These are phyloP conservation scores for Heteromurus nitidus DNA, from an alignment of 2,888 invertebrate genomes.

Conservation along the genomic window DNA sequence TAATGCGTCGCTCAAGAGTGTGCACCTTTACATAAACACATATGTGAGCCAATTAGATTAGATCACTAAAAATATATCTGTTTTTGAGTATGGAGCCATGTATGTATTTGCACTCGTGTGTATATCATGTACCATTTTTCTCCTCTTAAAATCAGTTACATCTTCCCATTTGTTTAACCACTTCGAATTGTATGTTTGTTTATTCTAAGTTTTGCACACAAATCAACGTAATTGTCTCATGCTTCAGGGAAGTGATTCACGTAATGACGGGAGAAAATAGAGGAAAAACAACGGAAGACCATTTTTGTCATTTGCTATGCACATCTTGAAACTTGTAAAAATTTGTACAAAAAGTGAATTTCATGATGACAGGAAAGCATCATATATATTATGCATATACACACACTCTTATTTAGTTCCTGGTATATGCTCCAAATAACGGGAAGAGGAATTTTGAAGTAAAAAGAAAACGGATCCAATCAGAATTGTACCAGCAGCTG, in stretches of 20 bases:
- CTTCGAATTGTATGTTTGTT: not conserved
- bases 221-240: no score
- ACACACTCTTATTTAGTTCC: constrained; percentile 23
- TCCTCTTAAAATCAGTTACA: no score
- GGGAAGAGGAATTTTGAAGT: constrained; percentile 18
- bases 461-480: no score
- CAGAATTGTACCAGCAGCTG: no score
- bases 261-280: constrained; percentile 34
- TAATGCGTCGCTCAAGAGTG: no score
- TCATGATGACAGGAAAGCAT: constrained; percentile 8
- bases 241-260: constrained; percentile 47
- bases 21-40: no score
- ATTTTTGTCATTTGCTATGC: constrained; percentile 58
- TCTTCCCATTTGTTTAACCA: not conserved
- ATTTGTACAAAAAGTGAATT: constrained; percentile 22
- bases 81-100: no score
- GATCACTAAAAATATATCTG: no score
- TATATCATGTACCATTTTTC: no score
- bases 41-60: no score
- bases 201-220: not conserved
- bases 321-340: constrained; percentile 50
- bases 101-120: no score
- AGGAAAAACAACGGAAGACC: constrained; percentile 40
- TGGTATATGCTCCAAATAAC: constrained; percentile 13
- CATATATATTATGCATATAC: no score